phyloP scores from a whole-genome alignment of 2,888 invertebrate species.

The Hermodice carunculata region DNA sequence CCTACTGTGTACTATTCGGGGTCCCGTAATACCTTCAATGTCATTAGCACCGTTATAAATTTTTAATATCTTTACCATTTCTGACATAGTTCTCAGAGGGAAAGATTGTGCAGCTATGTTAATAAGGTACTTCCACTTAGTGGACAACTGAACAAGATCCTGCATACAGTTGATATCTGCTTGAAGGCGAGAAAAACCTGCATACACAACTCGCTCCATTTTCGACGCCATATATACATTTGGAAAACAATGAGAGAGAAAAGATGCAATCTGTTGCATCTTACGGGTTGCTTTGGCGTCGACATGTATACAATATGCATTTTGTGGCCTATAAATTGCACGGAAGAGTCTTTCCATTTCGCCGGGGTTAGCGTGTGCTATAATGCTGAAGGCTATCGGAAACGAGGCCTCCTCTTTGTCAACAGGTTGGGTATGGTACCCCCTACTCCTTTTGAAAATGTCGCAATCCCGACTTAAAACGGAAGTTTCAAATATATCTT shows the following conservation, averaged over 20 bases:
- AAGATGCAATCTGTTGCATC: conserved; percentile 1
- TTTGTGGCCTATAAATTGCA: conserved; percentile 62
- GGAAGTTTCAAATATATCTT: no score
- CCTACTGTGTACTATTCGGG: conserved; percentile 42
- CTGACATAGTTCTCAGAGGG: conserved; percentile 65
- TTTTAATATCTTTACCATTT: conserved; percentile 65
- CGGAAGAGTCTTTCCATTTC: conserved; percentile 58
- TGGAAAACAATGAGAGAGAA: conserved; percentile 6
- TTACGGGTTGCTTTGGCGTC: conserved; percentile 42
- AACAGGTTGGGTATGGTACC: conserved; percentile 21
- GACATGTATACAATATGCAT: conserved; percentile 66
- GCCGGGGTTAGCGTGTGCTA: conserved; percentile 56
- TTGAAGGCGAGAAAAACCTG: conserved; percentile 59
- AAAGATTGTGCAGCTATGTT: conserved; percentile 66
- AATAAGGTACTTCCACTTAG: conserved; percentile 64
- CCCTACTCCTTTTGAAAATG: conserved; percentile 1
- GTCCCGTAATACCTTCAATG: conserved; percentile 62
- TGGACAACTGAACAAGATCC: conserved; percentile 45
- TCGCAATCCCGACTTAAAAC: no score
- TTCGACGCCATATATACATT: conserved; percentile 64
- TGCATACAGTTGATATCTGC: conserved; percentile 63
- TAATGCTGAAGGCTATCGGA: conserved; percentile 61
- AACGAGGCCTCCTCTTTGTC: conserved; percentile 48
- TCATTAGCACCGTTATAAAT: conserved; percentile 67
- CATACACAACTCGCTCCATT: conserved; percentile 62